A percentile compares a stretch with the other conserved stretches of the same genome.
Evolutionary conservation across 2,888 invertebrate genomes (phyloP).

Genomic region (Agonum fuliginosum): DNA sequence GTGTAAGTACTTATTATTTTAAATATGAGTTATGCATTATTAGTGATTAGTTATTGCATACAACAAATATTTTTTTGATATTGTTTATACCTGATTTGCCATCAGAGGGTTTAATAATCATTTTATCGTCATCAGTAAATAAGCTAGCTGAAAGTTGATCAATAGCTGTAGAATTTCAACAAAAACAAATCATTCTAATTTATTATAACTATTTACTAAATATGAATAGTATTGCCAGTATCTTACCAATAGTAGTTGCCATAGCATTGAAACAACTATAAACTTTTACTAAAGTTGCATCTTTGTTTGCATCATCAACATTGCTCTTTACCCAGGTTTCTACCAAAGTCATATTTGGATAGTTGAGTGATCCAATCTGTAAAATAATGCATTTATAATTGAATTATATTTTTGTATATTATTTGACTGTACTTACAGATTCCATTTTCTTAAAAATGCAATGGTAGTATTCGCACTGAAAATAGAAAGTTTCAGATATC

Average conservation of each 20-base stretch:
- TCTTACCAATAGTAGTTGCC: slow-evolving; percentile 50
- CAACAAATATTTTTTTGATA: neutral
- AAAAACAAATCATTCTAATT: neutral
- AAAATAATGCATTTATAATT: slow-evolving; percentile 46
- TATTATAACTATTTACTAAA: too few relatives aligned
- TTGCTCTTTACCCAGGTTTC: slow-evolving; percentile 67
- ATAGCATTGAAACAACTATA: slow-evolving; percentile 49
- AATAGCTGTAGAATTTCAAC: slow-evolving; percentile 6
- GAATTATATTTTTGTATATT: neutral
- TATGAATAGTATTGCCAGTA: too few relatives aligned
- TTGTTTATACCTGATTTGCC: slow-evolving; percentile 7
- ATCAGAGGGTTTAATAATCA: slow-evolving; percentile 8
- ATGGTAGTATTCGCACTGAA: slow-evolving; percentile 65
- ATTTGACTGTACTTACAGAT: slow-evolving; percentile 62
- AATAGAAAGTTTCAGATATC: slow-evolving; percentile 58
- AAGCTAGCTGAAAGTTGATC: slow-evolving; percentile 27
- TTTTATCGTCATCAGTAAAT: slow-evolving; percentile 21
- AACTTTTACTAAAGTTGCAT: slow-evolving; percentile 25
- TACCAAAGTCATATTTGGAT: slow-evolving; percentile 65
- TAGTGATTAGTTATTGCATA: neutral
- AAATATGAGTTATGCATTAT: neutral
- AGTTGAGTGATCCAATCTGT: slow-evolving; percentile 66
- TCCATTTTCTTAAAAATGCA: slow-evolving; percentile 65
- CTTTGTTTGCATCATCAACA: slow-evolving; percentile 57
- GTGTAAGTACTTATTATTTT: neutral